phyloP scores from a whole-genome alignment of 2,113 vertebrate genomes.

The Megaleporinus macrocephalus region DNA sequence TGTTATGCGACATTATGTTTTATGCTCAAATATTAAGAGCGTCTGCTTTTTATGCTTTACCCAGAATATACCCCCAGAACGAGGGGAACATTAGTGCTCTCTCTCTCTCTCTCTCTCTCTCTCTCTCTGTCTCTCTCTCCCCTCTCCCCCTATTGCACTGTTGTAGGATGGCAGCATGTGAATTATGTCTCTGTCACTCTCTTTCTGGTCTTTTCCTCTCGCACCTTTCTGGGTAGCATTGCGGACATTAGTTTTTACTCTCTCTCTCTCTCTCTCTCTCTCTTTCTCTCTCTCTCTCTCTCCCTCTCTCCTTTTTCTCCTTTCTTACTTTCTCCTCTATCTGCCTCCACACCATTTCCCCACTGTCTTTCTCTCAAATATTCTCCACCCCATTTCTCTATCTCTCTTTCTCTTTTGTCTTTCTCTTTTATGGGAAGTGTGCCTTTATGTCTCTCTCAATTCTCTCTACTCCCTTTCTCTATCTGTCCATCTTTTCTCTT shows the following conservation, averaged over 20 bases:
- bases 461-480: background rate
- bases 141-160: background rate
- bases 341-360: background rate
- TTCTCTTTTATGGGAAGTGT: too few species aligned
- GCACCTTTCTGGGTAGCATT: background rate
- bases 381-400: too few species aligned
- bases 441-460: too few species aligned
- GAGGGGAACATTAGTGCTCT: slow-evolving; percentile 43
- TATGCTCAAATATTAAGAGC: slow-evolving; percentile 52
- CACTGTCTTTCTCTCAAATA: background rate
- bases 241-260: background rate
- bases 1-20: slow-evolving; percentile 44
- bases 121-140: slow-evolving; percentile 4
- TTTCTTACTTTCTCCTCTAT: background rate
- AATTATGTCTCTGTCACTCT: background rate
- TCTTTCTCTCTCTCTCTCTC: background rate
- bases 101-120: slow-evolving; percentile 1
- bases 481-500: background rate
- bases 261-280: slow-evolving; percentile 32
- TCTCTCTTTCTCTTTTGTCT: background rate
- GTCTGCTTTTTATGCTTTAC: slow-evolving; percentile 39
- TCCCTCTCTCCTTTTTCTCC: background rate
- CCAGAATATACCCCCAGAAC: slow-evolving; percentile 38
- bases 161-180: too few species aligned
- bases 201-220: background rate